These are phyloP conservation scores for Magallana angulata DNA, from an alignment of 1,140 invertebrate genomes.

Conservation along the genomic window DNA sequence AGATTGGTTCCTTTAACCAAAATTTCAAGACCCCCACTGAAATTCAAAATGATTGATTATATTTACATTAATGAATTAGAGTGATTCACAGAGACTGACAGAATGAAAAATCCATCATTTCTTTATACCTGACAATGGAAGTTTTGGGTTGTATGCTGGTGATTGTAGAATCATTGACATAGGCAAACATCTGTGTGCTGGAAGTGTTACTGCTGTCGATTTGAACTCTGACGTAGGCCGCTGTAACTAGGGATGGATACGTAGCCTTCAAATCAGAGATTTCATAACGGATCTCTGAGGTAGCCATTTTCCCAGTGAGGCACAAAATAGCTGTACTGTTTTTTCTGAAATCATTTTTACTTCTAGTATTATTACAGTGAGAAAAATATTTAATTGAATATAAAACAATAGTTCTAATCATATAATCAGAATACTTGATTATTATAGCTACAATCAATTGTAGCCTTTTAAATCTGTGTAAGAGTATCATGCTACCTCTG, in stretches of 20 bases:
- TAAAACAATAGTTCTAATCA: no score
- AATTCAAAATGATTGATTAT: slow-evolving; percentile 41
- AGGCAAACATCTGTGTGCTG: slow-evolving; percentile 47
- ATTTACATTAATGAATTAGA: no score
- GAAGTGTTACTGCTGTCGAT: slow-evolving; percentile 55
- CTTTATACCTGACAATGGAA: slow-evolving; percentile 40
- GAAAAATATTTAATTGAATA: no score
- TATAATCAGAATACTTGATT: no score
- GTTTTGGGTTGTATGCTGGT: slow-evolving; percentile 8
- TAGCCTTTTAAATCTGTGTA: no score
- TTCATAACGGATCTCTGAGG: neutral
- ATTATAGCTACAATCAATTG: no score
- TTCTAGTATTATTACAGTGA: no score
- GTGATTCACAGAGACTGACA: no score
- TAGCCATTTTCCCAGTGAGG: neutral
- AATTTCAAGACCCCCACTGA: slow-evolving; percentile 93
- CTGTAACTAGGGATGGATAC: neutral
- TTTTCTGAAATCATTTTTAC: neutral
- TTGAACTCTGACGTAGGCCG: neutral
- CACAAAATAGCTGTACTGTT: neutral
- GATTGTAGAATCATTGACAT: slow-evolving; percentile 53
- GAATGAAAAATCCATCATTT: no score
- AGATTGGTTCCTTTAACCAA: slow-evolving; percentile 93
- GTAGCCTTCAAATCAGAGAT: slow-evolving; percentile 9
- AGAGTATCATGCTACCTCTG: slow-evolving; percentile 44